Conservation (phyloP, 1,140 invertebrate genomes). For the Ips nitidus region DNA sequence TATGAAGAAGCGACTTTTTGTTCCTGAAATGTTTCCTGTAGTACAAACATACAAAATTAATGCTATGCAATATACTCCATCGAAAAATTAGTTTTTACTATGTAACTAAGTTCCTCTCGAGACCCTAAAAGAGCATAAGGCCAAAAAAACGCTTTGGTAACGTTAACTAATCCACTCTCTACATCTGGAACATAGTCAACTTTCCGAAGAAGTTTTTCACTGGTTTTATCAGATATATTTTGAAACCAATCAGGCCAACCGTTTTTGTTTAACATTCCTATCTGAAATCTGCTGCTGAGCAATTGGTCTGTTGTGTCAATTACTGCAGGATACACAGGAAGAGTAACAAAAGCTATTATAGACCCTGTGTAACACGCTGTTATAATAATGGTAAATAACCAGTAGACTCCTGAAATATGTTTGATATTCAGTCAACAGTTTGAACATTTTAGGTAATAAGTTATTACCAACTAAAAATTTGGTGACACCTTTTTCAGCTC, state of each 20-base stretch:
- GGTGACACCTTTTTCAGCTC: slow-evolving; percentile 66
- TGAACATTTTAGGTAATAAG: no score
- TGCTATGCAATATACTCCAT: slow-evolving; percentile 52
- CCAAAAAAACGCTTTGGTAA: slow-evolving; percentile 70
- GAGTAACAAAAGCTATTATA: slow-evolving; percentile 76
- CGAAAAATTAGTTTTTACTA: slow-evolving; percentile 68
- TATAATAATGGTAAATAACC: slow-evolving; percentile 78
- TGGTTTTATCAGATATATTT: slow-evolving; percentile 61
- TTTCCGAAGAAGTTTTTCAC: slow-evolving; percentile 62
- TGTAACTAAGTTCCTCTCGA: slow-evolving; percentile 64
- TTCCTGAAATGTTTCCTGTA: slow-evolving; percentile 44
- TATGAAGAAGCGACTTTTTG: slow-evolving; percentile 65
- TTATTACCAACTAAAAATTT: slow-evolving; percentile 65
- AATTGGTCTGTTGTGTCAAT: slow-evolving; percentile 67
- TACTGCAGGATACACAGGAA: slow-evolving; percentile 69
- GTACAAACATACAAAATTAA: slow-evolving; percentile 7
- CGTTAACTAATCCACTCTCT: slow-evolving; percentile 66
- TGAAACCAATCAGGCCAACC: slow-evolving; percentile 71
- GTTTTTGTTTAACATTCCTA: slow-evolving; percentile 66
- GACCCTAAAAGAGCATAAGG: slow-evolving; percentile 73
- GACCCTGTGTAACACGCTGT: slow-evolving; percentile 77
- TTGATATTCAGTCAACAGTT: no score
- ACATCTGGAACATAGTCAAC: slow-evolving; percentile 66
- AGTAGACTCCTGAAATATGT: slow-evolving; percentile 64
- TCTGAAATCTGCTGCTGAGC: slow-evolving; percentile 58